Evolutionary conservation across 1,140 invertebrate genomes (phyloP).

Genomic region (Microplitis mediator): DNA sequence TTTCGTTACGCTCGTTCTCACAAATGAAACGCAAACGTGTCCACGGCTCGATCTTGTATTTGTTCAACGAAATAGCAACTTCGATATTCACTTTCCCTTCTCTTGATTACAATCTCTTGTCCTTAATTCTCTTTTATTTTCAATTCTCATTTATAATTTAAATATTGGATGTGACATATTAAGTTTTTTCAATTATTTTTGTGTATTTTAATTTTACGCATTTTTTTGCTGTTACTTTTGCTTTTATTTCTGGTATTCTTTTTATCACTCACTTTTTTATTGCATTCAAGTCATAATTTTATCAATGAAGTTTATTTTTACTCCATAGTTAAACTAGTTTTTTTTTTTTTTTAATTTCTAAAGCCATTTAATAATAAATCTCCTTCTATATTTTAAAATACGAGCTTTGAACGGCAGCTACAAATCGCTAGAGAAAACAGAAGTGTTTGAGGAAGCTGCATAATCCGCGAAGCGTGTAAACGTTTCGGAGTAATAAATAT

Average conservation of each 20-base stretch:
- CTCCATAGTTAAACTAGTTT: too few relatives aligned
- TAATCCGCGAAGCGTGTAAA: slow-evolving; percentile 21
- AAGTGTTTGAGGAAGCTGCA: slow-evolving; percentile 11
- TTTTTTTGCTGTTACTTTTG: too few relatives aligned
- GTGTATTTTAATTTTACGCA: too few relatives aligned
- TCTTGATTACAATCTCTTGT: neutral
- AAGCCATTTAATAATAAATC: too few relatives aligned
- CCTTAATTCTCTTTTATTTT: neutral
- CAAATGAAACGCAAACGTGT: slow-evolving; percentile 37
- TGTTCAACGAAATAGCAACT: slow-evolving; percentile 39
- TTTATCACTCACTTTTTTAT: too few relatives aligned
- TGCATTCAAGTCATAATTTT: too few relatives aligned
- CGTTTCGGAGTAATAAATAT: slow-evolving; percentile 1
- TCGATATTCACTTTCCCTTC: slow-evolving; percentile 4
- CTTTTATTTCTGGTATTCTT: neutral
- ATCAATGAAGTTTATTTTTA: too few relatives aligned
- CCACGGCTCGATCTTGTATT: slow-evolving; percentile 18
- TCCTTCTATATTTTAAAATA: too few relatives aligned
- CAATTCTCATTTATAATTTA: neutral
- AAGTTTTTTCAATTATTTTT: neutral
- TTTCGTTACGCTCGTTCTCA: slow-evolving; percentile 21
- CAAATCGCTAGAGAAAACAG: neutral
- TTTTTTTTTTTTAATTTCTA: too few relatives aligned
- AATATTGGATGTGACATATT: neutral
- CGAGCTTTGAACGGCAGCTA: too few relatives aligned